Evolutionary conservation across 2,888 invertebrate species (phyloP), one percentile per base, ranked within the genome.

Genomic region (Loripinus fragilis): DNA sequence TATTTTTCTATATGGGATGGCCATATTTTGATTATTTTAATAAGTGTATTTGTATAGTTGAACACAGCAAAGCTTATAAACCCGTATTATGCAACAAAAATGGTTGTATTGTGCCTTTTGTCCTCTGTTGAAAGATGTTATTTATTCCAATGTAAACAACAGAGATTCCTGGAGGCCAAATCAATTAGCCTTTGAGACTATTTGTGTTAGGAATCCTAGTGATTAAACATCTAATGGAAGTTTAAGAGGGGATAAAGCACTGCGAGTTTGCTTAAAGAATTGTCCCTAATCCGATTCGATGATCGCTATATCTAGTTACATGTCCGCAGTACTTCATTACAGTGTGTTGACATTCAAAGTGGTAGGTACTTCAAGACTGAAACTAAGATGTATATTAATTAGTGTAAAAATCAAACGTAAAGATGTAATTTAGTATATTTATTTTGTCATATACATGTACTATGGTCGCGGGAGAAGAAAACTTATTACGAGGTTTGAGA

Each of bases 151-250:
- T 33, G 10, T 33, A 20, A 60, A 60, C 33, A 60, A 33, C 33
- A 33, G 7, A 23, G 17, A 33, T 60, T 71, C 60, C 71, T 55
- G 17, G 38, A 41, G 74, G 71, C 78, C 28, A 74, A 71, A 78
- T 71, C 78, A 74, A 78, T 78, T 66, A 65, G 74, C 69, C 64
- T 65, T n/a, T 52, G 72, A 70, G 60, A 65, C 66, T 77, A 69
- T 77, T 74, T 81, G 69, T 48, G 69, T 69, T 69, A 69, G 74
- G 65, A 72, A 69, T 81, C 60, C 38, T 17, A 17, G 42, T 55
- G 81, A 81, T 77, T 81, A 81, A 52, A 41, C 67, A 52, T 41
- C 77, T 81, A 81, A 81, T 81, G 81, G 81, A 81, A 77, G 23
- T 42, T 35, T 81, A 81, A 81, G 77, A 77, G 60, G n/a, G 60